Evolutionary conservation across 2,888 invertebrate species (phyloP), one percentile per base, ranked within the genome.

Genomic region (Tryphoninae sp.): DNA sequence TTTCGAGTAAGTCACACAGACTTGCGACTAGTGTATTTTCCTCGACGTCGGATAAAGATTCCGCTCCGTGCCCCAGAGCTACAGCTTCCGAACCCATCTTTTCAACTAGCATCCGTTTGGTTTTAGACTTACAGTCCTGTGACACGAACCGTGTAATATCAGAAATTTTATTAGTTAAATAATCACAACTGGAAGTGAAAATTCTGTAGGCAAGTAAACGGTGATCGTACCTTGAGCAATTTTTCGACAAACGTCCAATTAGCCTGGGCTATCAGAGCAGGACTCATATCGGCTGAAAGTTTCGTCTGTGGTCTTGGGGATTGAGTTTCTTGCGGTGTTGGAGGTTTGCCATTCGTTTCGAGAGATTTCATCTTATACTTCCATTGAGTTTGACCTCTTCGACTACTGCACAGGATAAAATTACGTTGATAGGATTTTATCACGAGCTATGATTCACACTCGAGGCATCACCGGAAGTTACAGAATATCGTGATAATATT

Each of bases 161-260:
- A 13, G 45, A 0, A 13, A 45, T 45, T 45, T 45, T 0, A 9
- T 45, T 45, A 13, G 2, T 45, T 45, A 45, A 13, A 11, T 45
- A 45, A 45, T 2, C 2, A 13, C 7, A 45, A 13, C 11, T 45
- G 1, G 45, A 3, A 13, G 0, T 45, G 13, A 45, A 11, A 45
- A 45, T 42, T 19, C 9, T 68, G 26, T 51, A 40, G 64, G 61
- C 22, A 8, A 42, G 16, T 33, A 72, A 65, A 69, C 9, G 49
- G 2, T 73, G 45, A 73, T 73, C 42, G 82, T 55, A 97, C 99
- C 95, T 98, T 98, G 67, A 99, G 93, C 86, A 99, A 94, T 91
- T 98, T 98, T 90, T 99, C 99, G 65, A 99, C 99, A 93, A 99
- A 99, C 26, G 97, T 97, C 96, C 98, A 98, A 92, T 99, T 99